A percentile compares a stretch with the other conserved stretches of the same genome.
These are phyloP conservation scores for Semicossyphus pulcher DNA, from an alignment of 2,113 vertebrate species.

Conservation along the genomic window DNA sequence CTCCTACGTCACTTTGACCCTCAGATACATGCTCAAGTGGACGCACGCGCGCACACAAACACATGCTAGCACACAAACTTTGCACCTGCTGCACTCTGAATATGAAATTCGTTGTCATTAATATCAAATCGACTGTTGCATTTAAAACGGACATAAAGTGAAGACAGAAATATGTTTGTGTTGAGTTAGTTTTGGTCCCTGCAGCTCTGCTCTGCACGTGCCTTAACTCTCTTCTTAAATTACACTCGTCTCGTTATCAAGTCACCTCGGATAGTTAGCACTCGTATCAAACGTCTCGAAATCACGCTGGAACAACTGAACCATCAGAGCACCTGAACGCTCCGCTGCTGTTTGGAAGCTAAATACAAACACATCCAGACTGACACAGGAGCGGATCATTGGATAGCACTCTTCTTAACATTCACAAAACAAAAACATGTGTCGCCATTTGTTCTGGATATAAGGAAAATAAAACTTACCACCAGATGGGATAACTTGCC, in stretches of 20 bases:
- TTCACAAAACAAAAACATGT: background rate
- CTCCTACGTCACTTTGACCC: slow-evolving; percentile 5
- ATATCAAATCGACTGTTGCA: background rate
- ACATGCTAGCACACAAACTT: slow-evolving; percentile 13
- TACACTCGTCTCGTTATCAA: slow-evolving; percentile 73
- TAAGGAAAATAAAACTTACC: slow-evolving; percentile 85
- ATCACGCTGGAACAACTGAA: slow-evolving; percentile 64
- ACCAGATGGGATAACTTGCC: slow-evolving; percentile 94
- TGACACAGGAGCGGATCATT: background rate
- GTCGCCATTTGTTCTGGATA: background rate
- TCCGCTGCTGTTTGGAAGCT: slow-evolving; percentile 18
- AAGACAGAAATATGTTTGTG: background rate
- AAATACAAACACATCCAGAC: background rate
- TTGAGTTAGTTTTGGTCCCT: background rate
- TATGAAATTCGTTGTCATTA: background rate
- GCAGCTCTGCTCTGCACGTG: background rate
- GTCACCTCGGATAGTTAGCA: slow-evolving; percentile 76
- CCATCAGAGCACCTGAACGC: background rate
- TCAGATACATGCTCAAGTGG: background rate
- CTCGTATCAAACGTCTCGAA: slow-evolving; percentile 74
- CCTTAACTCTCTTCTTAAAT: slow-evolving; percentile 9
- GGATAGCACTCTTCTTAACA: background rate
- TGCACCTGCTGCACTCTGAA: slow-evolving; percentile 67
- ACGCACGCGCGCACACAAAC: background rate
- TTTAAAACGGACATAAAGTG: background rate